Base-by-base conservation (phyloP, 37 sponge, comb jelly and placozoan genomes). In the Diacarnus erythraeanus region DNA sequence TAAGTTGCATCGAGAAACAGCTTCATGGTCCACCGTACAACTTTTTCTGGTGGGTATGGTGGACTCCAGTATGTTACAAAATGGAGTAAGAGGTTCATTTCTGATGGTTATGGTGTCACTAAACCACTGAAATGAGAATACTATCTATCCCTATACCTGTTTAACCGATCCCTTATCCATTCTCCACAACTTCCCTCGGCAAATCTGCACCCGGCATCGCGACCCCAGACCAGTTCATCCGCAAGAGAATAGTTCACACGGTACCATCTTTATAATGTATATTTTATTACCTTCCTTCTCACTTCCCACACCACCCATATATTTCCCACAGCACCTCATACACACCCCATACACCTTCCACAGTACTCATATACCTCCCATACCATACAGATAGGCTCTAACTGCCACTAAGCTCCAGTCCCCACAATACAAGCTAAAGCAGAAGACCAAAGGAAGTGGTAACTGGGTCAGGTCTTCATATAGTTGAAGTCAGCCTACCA, bases 211-310 rank as follows among this genome's bases (percentile, higher is more conserved):
- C 92, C 92, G 8, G 61, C 51, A 43, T 59, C 42, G 4, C 56
- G 54, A 0, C 92, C 92, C 89, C 89, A 92, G 21, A 77, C 65
- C 23, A 92, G 58, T 0, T 42, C 36, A 29, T 81, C 79, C 21
- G 91, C 90, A n/a, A 37, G 41, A 21, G 64, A 72, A 56, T 83
- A 91, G 72, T 91, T 78, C 30, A 86, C 91, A 17, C 22, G 21
- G 60, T 91, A 91, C 91, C 91, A 91, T 20, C 90, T 89, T 47
- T 21, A 71, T 12, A 61, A 47, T 47, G n/a, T n/a, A n/a, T n/a
- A n/a, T n/a, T n/a, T n/a, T n/a, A n/a, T n/a, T n/a, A n/a, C n/a
- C n/a, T n/a, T n/a, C n/a, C n/a, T n/a, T n/a, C n/a, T n/a, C n/a
- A n/a, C n/a, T n/a, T n/a, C n/a, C n/a, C n/a, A n/a, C n/a, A n/a